These are phyloP conservation scores for Hydrozoanthus tunicans DNA, from an alignment of 64 coral and sea anemone genomes.

Conservation along the genomic window DNA sequence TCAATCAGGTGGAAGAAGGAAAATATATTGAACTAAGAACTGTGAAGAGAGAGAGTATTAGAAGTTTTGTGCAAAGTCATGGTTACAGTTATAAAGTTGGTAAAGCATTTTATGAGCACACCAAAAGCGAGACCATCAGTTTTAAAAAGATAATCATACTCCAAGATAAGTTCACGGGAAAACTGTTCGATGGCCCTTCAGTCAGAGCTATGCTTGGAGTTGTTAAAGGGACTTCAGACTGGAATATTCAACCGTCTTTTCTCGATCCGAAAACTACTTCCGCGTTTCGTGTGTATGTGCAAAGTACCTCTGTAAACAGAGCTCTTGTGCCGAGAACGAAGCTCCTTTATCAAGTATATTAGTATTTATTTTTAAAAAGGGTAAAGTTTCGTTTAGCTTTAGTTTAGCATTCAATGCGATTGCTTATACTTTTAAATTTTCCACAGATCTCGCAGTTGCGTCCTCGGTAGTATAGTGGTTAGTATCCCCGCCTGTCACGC, in stretches of 20 bases:
- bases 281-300: slow-evolving; percentile 60
- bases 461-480: slow-evolving; percentile 75
- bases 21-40: slow-evolving; percentile 42
- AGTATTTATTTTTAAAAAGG: neutral
- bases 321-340: slow-evolving; percentile 42
- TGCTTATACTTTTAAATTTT: neutral
- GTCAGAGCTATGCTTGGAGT: slow-evolving; percentile 65
- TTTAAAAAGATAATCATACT: slow-evolving; percentile 71
- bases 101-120: slow-evolving; percentile 78
- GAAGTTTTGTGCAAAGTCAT: slow-evolving; percentile 61
- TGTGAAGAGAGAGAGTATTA: slow-evolving; percentile 42
- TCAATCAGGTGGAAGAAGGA: slow-evolving; percentile 39
- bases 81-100: slow-evolving; percentile 38
- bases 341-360: slow-evolving; percentile 52
- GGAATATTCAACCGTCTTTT: slow-evolving; percentile 79
- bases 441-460: too few relatives aligned
- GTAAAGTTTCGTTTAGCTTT: neutral
- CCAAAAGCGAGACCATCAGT: slow-evolving; percentile 82
- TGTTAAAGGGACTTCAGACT: slow-evolving; percentile 60
- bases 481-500: slow-evolving; percentile 77
- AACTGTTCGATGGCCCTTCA: slow-evolving; percentile 55
- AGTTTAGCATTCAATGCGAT: neutral
- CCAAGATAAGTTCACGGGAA: slow-evolving; percentile 61
- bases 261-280: slow-evolving; percentile 57
- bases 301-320: slow-evolving; percentile 80